phyloP scores from a whole-genome alignment of 2,113 vertebrate genomes.

The Colius striatus region DNA sequence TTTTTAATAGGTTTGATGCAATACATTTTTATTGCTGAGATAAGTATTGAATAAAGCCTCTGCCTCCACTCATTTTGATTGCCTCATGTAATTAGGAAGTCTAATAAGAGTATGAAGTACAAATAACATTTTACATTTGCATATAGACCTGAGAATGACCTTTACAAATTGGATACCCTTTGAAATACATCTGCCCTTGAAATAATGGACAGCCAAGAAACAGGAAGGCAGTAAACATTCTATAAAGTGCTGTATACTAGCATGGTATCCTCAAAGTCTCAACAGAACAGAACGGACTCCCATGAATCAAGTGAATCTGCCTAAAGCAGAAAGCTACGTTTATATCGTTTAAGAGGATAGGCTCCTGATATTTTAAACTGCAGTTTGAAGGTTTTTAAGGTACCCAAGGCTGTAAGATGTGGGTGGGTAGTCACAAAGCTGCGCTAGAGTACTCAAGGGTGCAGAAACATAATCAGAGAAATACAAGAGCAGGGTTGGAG shows the following conservation, averaged over 20 bases:
- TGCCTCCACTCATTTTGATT: neutral
- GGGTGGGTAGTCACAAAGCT: neutral
- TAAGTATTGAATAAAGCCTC: conserved; percentile 29
- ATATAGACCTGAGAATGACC: neutral
- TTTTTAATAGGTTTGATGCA: neutral
- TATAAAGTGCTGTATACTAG: neutral
- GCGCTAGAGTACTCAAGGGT: rapidly evolving
- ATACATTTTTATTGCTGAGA: neutral
- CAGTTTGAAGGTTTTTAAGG: neutral
- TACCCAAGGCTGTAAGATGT: neutral
- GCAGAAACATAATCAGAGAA: neutral
- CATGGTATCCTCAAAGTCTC: neutral
- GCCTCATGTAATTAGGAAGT: neutral
- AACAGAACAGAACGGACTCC: neutral
- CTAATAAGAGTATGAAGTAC: neutral
- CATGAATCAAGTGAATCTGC: neutral
- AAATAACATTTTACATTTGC: neutral
- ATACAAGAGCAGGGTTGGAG: neutral
- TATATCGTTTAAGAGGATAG: neutral
- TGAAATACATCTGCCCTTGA: neutral
- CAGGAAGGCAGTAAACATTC: neutral
- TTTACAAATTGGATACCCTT: neutral
- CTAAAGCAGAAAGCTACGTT: neutral
- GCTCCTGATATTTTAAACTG: neutral
- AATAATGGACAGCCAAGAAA: neutral